Conservation (phyloP, 2,113 vertebrate genomes). For the Thalassoma bifasciatum region DNA sequence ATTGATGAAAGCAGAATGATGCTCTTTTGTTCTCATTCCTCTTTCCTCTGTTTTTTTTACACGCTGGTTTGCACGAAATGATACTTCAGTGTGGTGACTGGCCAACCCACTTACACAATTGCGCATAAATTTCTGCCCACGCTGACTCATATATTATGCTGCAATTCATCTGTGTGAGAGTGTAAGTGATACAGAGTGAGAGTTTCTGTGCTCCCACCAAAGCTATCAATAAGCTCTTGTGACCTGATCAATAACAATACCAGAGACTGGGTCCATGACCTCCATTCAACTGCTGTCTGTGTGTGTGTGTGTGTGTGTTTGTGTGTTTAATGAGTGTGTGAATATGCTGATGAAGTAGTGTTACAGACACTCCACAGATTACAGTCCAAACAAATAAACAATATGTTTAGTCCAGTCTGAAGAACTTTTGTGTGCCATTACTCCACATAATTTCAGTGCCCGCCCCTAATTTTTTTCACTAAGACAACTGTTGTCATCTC, state of each 20-base stretch:
- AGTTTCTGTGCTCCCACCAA: conserved; percentile 47
- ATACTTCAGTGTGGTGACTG: conserved; percentile 51
- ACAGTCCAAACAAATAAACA: conserved; percentile 2
- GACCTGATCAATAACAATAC: conserved; percentile 72
- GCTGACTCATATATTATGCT: conserved; percentile 25
- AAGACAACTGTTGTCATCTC: neutral
- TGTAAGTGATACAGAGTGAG: conserved; percentile 30
- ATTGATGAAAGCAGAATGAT: conserved; percentile 48
- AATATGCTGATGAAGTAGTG: conserved; percentile 26
- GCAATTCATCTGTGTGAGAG: conserved; percentile 13
- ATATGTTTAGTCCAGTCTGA: conserved; percentile 1
- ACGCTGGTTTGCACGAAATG: conserved; percentile 37
- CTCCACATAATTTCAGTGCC: no score
- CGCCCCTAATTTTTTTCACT: neutral
- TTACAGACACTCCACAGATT: conserved; percentile 21
- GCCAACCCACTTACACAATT: conserved; percentile 67
- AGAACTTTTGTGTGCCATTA: no score
- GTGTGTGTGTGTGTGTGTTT: conserved; percentile 21
- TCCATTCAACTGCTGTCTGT: conserved; percentile 64
- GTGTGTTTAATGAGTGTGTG: conserved; percentile 16
- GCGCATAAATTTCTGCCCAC: conserved; percentile 64
- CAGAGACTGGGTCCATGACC: conserved; percentile 71
- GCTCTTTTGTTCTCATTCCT: conserved; percentile 64
- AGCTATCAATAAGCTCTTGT: conserved; percentile 71
- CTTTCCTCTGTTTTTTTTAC: conserved; percentile 47